Evolutionary conservation across 2,797 vertebrate species (phyloP).

Genomic region (Pseudocheirus occidentalis): DNA sequence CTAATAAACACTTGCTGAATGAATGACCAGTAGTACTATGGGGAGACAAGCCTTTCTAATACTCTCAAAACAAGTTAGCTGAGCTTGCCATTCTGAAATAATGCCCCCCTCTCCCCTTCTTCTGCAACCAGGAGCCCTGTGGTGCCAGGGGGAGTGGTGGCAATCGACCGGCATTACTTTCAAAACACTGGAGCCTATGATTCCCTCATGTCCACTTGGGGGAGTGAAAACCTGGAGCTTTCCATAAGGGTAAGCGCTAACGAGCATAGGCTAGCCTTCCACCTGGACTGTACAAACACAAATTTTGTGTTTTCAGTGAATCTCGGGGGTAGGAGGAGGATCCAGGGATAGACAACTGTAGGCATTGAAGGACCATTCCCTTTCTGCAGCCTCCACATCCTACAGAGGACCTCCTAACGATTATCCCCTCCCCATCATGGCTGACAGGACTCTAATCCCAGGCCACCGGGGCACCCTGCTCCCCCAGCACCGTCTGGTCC

Average conservation of each 20-base stretch:
- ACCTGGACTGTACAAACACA: conserved; percentile 57
- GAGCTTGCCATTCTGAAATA: conserved; percentile 5
- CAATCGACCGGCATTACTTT: conserved; percentile 91
- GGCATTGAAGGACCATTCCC: not conserved
- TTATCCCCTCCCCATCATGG: not conserved
- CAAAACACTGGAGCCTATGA: conserved; percentile 92
- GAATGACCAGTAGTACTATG: not conserved
- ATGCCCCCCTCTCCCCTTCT: not conserved
- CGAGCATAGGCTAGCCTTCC: conserved; percentile 84
- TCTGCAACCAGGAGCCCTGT: conserved; percentile 88
- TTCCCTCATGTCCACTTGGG: conserved; percentile 88
- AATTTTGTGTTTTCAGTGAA: fast-evolving
- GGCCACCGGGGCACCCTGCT: not conserved
- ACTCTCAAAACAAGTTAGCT: not conserved
- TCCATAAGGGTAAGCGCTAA: conserved; percentile 89
- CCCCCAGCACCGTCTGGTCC: not conserved
- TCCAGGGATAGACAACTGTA: not conserved
- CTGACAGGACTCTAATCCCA: not conserved
- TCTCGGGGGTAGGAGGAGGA: fast-evolving
- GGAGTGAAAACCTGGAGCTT: conserved; percentile 90
- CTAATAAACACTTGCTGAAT: not conserved
- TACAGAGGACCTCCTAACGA: not conserved
- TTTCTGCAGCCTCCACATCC: not conserved
- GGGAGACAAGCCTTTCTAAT: not conserved
- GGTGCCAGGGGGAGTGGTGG: conserved; percentile 88